These are phyloP conservation scores for Salvelinus namaycush DNA, from an alignment of 2,113 vertebrate species.

Conservation along the genomic window DNA sequence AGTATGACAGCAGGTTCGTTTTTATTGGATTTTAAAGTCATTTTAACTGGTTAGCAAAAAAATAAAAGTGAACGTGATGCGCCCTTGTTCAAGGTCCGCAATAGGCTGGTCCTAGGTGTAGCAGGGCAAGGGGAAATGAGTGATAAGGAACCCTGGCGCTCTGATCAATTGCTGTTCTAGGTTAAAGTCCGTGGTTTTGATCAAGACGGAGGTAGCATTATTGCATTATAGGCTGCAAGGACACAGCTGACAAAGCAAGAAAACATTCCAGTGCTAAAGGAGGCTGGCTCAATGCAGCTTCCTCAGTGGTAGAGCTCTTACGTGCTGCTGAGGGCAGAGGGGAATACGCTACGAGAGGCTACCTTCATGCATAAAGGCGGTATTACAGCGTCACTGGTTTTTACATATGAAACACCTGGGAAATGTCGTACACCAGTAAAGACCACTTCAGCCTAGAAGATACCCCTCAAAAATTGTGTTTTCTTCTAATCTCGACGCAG, in stretches of 20 bases:
- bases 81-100: conserved; percentile 62
- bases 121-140: neutral
- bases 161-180: conserved; percentile 47
- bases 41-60: conserved; percentile 49
- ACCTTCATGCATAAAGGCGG: neutral
- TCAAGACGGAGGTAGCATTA: conserved; percentile 34
- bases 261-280: conserved; percentile 59
- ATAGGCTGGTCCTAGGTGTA: conserved; percentile 26
- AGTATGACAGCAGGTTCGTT: conserved; percentile 73
- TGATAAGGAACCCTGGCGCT: conserved; percentile 56
- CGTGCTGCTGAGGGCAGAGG: conserved; percentile 37
- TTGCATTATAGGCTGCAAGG: conserved; percentile 22
- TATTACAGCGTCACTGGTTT: neutral
- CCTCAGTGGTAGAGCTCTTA: conserved; percentile 16
- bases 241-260: conserved; percentile 74
- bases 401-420: neutral
- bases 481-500: conserved; percentile 11
- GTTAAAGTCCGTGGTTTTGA: conserved; percentile 63
- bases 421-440: neutral
- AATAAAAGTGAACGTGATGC: conserved; percentile 42
- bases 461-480: conserved; percentile 23
- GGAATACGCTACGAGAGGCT: conserved; percentile 1
- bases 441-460: neutral
- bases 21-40: conserved; percentile 91
- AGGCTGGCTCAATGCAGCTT: conserved; percentile 45